Evolutionary conservation across 2,797 vertebrate genomes (phyloP).

Genomic region (Pagetopsis macropterus): DNA sequence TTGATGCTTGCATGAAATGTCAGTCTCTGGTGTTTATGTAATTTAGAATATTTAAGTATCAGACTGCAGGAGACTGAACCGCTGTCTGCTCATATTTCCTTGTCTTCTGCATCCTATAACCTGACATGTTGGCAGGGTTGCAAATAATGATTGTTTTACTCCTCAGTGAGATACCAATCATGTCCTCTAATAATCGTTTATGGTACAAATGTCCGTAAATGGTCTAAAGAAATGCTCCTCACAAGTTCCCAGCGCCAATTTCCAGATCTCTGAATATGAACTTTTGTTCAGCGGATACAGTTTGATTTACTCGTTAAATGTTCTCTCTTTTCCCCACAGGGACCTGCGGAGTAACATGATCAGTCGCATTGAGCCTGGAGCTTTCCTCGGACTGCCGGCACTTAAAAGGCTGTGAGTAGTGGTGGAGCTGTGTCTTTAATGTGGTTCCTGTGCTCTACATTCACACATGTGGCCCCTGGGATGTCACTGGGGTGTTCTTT

Average conservation of each 20-base stretch:
- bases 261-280: neutral
- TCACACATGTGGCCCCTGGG: conserved; percentile 15
- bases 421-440: conserved; percentile 29
- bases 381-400: conserved; percentile 91
- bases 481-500: conserved; percentile 11
- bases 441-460: conserved; percentile 25
- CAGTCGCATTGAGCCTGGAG: conserved; percentile 92
- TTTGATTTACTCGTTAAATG: conserved; percentile 19
- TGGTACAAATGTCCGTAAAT: neutral
- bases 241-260: neutral
- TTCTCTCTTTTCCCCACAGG: conserved; percentile 73
- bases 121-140: neutral
- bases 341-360: conserved; percentile 97
- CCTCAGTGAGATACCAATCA: neutral
- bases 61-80: neutral
- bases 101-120: neutral
- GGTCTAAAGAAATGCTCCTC: neutral
- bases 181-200: neutral
- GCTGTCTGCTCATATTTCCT: conserved; percentile 1
- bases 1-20: conserved; percentile 12
- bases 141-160: neutral
- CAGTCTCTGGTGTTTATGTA: neutral
- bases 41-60: neutral
- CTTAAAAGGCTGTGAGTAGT: conserved; percentile 96
- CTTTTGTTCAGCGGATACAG: neutral